Conservation (phyloP, 2,888 invertebrate species). For the Macrophya alboannulata region DNA sequence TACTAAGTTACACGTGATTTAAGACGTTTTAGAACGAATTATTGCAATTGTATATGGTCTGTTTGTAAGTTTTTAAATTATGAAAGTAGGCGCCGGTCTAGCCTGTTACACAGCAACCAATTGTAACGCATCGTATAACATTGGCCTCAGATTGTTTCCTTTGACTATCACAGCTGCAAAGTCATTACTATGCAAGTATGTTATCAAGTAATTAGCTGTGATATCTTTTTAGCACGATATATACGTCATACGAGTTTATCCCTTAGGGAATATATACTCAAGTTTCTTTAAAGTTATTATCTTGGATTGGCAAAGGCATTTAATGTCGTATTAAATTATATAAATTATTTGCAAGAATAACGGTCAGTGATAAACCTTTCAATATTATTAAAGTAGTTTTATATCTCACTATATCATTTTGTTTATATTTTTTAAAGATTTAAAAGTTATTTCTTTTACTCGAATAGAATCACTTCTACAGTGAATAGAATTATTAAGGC, state of each 20-base stretch:
- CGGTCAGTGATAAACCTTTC: neutral
- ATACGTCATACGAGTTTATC: neutral
- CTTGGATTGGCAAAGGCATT: neutral
- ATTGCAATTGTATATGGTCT: neutral
- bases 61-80: neutral
- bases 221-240: conserved; percentile 21
- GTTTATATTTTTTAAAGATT: neutral
- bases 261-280: neutral
- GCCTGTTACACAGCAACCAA: conserved; percentile 20
- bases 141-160: conserved; percentile 3
- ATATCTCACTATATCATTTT: neutral
- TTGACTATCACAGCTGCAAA: conserved; percentile 29
- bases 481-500: conserved; percentile 41
- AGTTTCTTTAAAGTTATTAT: neutral
- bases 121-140: conserved; percentile 39
- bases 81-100: neutral
- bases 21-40: neutral
- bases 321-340: conserved; percentile 12
- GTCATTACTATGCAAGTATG: conserved; percentile 53
- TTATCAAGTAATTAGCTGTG: conserved; percentile 50
- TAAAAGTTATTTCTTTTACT: neutral
- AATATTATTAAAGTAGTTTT: neutral
- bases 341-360: neutral
- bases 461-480: conserved; percentile 11
- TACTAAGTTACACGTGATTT: conserved; percentile 9